These are phyloP conservation scores for Physocephala rufipes DNA, from an alignment of 2,888 invertebrate species.

Conservation along the genomic window DNA sequence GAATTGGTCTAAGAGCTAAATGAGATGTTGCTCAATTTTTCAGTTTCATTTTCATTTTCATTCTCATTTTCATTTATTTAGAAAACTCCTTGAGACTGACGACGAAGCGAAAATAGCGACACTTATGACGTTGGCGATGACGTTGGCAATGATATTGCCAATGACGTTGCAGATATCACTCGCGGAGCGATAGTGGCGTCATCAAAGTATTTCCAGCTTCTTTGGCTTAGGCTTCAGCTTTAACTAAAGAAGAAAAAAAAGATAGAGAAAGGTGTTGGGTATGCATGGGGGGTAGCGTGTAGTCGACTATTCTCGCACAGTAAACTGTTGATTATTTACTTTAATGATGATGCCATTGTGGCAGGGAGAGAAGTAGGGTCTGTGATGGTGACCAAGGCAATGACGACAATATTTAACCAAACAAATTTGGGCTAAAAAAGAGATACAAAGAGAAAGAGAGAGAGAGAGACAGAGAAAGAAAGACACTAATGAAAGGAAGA, in stretches of 20 bases:
- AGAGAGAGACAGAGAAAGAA: background rate
- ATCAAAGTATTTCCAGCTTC: too few relatives aligned
- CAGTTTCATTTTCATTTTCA: slow-evolving; percentile 21
- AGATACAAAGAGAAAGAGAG: too few relatives aligned
- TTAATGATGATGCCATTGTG: slow-evolving; percentile 9
- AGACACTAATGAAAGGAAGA: too few relatives aligned
- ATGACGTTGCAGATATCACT: too few relatives aligned
- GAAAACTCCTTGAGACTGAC: slow-evolving; percentile 30
- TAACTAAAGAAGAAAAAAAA: background rate
- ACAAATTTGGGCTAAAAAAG: too few relatives aligned
- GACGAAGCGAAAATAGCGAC: background rate
- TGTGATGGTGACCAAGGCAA: background rate
- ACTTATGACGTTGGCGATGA: too few relatives aligned
- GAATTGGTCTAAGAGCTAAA: background rate
- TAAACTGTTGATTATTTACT: slow-evolving; percentile 12
- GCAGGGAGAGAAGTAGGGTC: background rate
- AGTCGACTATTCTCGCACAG: background rate
- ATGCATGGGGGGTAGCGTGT: background rate
- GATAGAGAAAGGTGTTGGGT: background rate
- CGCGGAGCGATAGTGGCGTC: too few relatives aligned
- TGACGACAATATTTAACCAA: background rate
- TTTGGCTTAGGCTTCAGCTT: too few relatives aligned
- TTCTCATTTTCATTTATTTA: slow-evolving; percentile 33
- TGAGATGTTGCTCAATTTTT: background rate
- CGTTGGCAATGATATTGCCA: too few relatives aligned